phyloP scores from a whole-genome alignment of 2,888 invertebrate genomes.

The Heliconius aoede region DNA sequence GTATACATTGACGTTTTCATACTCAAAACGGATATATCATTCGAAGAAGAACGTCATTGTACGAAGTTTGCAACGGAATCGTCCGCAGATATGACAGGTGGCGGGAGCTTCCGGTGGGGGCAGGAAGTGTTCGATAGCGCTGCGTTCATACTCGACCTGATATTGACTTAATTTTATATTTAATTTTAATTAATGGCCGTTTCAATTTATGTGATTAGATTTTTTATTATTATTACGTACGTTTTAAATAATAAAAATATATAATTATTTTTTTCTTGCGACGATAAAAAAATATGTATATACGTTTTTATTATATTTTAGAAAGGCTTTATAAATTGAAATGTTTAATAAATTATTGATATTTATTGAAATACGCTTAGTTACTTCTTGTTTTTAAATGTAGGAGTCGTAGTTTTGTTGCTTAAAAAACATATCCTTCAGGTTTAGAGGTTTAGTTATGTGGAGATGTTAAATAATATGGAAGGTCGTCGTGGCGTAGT shows the following conservation, averaged over 20 bases:
- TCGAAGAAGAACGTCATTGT: conserved; percentile 34
- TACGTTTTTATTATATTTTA: neutral
- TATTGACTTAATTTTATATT: conserved; percentile 8
- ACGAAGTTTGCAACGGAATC: conserved; percentile 21
- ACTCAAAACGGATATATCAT: conserved; percentile 11
- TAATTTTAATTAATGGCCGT: neutral
- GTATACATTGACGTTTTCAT: conserved; percentile 35
- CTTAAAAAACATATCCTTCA: neutral
- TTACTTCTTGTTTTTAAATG: no score
- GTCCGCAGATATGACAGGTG: conserved; percentile 29
- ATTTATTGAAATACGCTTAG: neutral
- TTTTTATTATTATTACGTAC: neutral
- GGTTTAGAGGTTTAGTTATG: no score
- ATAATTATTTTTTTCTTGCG: no score
- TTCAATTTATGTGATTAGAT: neutral
- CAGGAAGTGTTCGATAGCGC: conserved; percentile 43
- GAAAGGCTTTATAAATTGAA: neutral
- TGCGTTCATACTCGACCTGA: conserved; percentile 33
- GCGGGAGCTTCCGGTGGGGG: conserved; percentile 43
- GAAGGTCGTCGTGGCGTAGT: no score
- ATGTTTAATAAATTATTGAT: neutral
- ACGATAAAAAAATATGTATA: neutral
- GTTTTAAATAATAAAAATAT: no score
- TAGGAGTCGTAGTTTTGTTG: neutral
- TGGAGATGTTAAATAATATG: no score